Evolutionary conservation across 2,888 invertebrate species (phyloP).

Genomic region (Galerucella calmariensis): DNA sequence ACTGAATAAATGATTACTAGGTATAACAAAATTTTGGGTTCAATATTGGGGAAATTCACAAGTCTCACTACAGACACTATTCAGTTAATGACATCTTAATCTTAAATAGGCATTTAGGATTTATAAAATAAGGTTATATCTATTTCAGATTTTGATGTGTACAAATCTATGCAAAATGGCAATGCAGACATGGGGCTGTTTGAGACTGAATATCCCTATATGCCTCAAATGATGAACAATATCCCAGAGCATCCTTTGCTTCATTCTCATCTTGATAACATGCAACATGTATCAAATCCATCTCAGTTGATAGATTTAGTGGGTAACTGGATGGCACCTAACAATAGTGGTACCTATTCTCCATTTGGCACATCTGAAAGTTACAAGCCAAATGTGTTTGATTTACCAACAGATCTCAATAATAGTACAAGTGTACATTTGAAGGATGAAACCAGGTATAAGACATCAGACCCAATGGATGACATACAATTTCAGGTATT

Average conservation of each 20-base stretch:
- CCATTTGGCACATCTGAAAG: slow-evolving; percentile 76
- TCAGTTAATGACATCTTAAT: too few relatives aligned
- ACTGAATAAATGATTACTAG: too few relatives aligned
- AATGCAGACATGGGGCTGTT: slow-evolving; percentile 50
- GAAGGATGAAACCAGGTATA: slow-evolving; percentile 60
- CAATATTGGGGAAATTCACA: too few relatives aligned
- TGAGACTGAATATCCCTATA: slow-evolving; percentile 37
- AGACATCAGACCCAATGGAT: slow-evolving; percentile 48
- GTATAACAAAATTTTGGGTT: too few relatives aligned
- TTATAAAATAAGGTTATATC: neutral
- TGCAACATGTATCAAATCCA: slow-evolving; percentile 44
- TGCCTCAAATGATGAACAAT: slow-evolving; percentile 46
- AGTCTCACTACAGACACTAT: too few relatives aligned
- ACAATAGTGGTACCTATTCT: slow-evolving; percentile 78
- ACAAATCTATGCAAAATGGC: slow-evolving; percentile 52
- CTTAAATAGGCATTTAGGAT: too few relatives aligned
- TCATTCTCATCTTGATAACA: slow-evolving; percentile 44
- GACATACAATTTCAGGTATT: slow-evolving; percentile 62
- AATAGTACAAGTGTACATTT: slow-evolving; percentile 47
- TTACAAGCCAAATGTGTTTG: slow-evolving; percentile 64
- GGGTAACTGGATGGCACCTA: slow-evolving; percentile 76
- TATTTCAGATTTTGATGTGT: slow-evolving; percentile 50
- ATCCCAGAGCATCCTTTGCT: slow-evolving; percentile 42
- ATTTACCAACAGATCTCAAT: slow-evolving; percentile 55
- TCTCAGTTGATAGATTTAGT: slow-evolving; percentile 74